A percentile compares a stretch with the other conserved stretches of the same genome.
Conservation (phyloP, 2,797 vertebrate species). For the Danio tinwini region DNA sequence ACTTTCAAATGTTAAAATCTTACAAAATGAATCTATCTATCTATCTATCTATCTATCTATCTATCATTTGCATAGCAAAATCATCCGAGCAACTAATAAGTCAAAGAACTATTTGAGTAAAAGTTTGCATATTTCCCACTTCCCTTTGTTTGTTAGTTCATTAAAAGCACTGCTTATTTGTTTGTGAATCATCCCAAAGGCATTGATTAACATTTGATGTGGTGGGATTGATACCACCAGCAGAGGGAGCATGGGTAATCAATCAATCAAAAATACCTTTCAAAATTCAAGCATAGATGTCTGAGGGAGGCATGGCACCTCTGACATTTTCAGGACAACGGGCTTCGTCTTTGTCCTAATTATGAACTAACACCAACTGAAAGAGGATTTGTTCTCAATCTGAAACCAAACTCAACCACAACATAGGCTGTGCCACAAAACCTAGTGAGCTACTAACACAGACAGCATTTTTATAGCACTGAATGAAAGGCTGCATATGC, state of each 20-base stretch:
- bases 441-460: background rate
- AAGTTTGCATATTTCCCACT: background rate
- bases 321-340: background rate
- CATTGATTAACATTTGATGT: background rate
- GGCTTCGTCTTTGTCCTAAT: background rate
- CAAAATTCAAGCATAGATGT: slow-evolving; percentile 1
- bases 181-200: background rate
- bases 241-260: slow-evolving; percentile 85
- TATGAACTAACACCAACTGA: background rate
- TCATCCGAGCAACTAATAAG: background rate
- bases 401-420: slow-evolving; percentile 10
- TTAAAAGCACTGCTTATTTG: background rate
- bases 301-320: background rate
- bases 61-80: background rate
- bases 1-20: background rate
- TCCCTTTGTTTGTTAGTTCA: background rate
- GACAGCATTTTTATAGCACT: background rate
- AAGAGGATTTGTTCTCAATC: background rate
- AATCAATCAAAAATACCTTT: slow-evolving; percentile 13
- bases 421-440: background rate
- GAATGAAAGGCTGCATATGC: background rate
- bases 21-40: background rate
- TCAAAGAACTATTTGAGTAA: background rate
- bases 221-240: slow-evolving; percentile 69
- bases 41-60: background rate